These are phyloP conservation scores for Acipenser oxyrinchus DNA, from an alignment of 2,797 vertebrate species.

Conservation along the genomic window DNA sequence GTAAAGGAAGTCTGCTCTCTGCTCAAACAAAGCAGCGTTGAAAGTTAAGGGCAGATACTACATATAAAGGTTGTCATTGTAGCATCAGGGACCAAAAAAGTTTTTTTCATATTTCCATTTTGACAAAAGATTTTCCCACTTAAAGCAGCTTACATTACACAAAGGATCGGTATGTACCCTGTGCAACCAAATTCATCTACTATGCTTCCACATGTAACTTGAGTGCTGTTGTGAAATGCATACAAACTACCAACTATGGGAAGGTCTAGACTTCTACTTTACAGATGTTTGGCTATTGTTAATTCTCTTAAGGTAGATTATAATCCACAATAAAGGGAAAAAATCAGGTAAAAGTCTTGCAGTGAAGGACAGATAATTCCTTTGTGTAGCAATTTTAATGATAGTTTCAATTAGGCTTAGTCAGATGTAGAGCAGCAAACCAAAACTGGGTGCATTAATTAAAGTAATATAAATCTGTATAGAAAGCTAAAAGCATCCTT, in stretches of 20 bases:
- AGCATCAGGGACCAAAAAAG: no score
- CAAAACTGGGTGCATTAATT: constrained; percentile 48
- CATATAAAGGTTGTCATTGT: no score
- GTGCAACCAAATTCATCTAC: neutral
- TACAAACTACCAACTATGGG: neutral
- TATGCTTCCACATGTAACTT: neutral
- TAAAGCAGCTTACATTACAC: no score
- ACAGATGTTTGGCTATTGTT: neutral
- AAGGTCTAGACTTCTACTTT: neutral
- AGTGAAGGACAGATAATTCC: no score
- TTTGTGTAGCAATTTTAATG: constrained; percentile 53
- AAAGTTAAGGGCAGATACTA: no score
- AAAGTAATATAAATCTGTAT: constrained; percentile 41
- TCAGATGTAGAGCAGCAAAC: constrained; percentile 48
- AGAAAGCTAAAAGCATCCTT: constrained; percentile 26
- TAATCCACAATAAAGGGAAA: neutral
- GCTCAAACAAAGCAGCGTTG: no score
- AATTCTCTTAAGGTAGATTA: neutral
- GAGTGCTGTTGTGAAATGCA: neutral
- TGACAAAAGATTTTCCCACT: no score
- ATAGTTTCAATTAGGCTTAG: constrained; percentile 53
- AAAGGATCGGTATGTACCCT: no score
- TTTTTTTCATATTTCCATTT: no score
- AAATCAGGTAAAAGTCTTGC: no score
- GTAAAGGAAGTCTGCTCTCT: no score